Evolutionary conservation across 2,113 vertebrate species (phyloP), one percentile per base, ranked within the genome.

Genomic region (Sisor rabdophorus): DNA sequence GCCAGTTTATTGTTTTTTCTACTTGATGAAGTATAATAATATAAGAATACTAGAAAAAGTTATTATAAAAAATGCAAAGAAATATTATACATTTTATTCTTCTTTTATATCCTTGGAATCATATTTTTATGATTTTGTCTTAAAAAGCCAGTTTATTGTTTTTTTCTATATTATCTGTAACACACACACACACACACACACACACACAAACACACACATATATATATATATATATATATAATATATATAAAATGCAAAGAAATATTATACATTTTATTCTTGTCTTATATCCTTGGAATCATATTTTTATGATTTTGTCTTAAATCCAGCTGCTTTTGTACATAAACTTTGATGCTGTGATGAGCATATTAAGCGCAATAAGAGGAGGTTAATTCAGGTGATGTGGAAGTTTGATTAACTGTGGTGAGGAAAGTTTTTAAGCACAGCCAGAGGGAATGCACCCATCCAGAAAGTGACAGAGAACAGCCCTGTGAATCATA

Each of bases 401-500:
- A 52, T 65, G 13, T 54, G 61, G 71, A 73, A 73, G 56, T 76
- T 59, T 44, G 70, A 63, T 73, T 84, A 44, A 59, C 75, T 53
- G 63, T 47, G 13, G 2, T 61, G 55, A 61, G 32, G 12, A 50
- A 40, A 76, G 44, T 70, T 47, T 71, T 71, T 60, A 12, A 64
- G 68, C 40, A 55, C 65, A 53, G 82, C 83, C 83, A 52, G 69
- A 53, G 73, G 80, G 40, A 40, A 71, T 44, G 76, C 65, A 47
- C 17, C 80, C 72, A 80, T 58, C 55, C 79, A 83, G 76, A 82
- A 84, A 85, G 80, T 84, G 84, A 84, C 83, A 82, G 65, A 76
- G 81, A 72, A 71, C 69, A 63, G 52, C 76, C 78, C 75, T 82
- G 86, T 88, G 82, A 79, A 87, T 89, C 75, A 81, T 80, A 40